Conservation (phyloP, 2,797 vertebrate genomes). For the Falco biarmicus region DNA sequence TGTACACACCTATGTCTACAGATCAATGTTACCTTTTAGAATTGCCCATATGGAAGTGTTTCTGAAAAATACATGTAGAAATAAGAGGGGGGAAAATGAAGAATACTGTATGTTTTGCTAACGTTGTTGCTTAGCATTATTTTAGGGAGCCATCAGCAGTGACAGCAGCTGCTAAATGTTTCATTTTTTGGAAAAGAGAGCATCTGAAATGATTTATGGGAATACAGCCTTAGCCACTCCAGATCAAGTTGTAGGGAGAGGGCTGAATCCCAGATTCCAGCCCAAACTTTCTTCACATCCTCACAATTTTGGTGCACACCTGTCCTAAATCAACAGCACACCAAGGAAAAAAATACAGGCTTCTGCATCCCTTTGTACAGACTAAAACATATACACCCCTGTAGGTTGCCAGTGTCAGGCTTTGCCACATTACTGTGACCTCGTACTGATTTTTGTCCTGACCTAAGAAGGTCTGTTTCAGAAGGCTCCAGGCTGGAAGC, state of each 20-base stretch:
- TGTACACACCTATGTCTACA: background rate
- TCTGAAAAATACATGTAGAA: background rate
- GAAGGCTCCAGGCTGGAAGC: background rate
- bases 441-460: background rate
- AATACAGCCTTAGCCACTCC: background rate
- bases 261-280: background rate
- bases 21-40: background rate
- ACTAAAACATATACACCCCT: background rate
- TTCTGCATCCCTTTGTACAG: background rate
- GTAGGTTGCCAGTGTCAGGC: background rate
- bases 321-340: background rate
- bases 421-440: background rate
- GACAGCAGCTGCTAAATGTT: background rate
- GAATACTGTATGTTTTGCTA: background rate
- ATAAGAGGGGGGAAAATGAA: background rate
- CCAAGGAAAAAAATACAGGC: background rate
- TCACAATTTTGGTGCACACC: background rate
- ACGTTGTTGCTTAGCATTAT: background rate
- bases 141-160: background rate
- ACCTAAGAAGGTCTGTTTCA: background rate
- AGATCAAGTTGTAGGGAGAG: background rate
- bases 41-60: background rate
- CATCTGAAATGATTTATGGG: background rate
- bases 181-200: background rate
- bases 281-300: background rate